Base-by-base conservation (phyloP, 2,113 vertebrate species). In the Leptodactylus fuscus region DNA sequence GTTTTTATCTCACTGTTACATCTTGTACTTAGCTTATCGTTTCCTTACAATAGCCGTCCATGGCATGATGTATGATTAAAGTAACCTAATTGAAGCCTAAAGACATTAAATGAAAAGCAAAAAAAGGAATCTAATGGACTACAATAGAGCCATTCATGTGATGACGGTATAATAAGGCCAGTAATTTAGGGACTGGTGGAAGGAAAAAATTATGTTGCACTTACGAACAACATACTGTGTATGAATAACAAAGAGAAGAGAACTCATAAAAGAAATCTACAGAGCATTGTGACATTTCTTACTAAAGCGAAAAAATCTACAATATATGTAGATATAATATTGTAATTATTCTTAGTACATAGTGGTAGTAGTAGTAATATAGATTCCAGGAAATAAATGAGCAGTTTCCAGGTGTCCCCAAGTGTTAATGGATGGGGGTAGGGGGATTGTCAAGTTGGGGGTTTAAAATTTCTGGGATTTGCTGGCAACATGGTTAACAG, bases 61-160 rank as follows among this genome's bases (percentile, higher is more conserved):
- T 76, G 46, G 38, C 22, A 44, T 44, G 4, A 16, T 3, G 49
- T 51, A 18, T 13, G 78, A 81, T 81, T 65, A 65, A 36, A 18
- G 24, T 44, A 65, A 65, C 60, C 58, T 65, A 81, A 81, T 65
- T 81, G 38, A 38, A 81, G 60, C 58, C 13, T 27, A 24, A 44
- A n/a, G 58, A 58, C 55, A 24, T 22, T 46, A 60, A 65, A 44
- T 44, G 36, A 29, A 44, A 81, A 81, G 60, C 32, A 16, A n/a
- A 44, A 44, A 65, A 58, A 27, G 58, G 12, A 41, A 60, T 65
- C 38, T 81, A 81, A 81, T 81, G 78, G 78, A 48, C 55, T 65
- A n/a, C n/a, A n/a, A n/a, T n/a, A 58, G 78, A 81, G 41, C 58
- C 22, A 44, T 44, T 44, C 41, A 44, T 44, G 41, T 44, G 41